Conservation (phyloP, 2,113 vertebrate species). For the Antechinus stuartii region DNA sequence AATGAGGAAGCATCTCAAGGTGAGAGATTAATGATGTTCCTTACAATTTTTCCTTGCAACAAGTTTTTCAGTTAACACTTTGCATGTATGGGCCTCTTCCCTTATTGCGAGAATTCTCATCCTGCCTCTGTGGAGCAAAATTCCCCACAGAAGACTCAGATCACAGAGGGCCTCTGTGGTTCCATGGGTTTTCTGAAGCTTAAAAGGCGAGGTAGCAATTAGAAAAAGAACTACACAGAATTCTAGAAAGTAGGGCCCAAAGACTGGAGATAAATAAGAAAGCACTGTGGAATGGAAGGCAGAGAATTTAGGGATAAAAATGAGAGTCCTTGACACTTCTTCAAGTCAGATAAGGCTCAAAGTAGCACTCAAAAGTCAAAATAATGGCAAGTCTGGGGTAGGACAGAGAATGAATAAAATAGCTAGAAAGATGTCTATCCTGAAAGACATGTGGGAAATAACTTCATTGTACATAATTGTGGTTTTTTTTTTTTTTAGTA, state of each 20-base stretch:
- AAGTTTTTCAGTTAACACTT: not conserved
- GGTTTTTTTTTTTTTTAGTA: conserved; percentile 24
- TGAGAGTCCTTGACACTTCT: conserved; percentile 15
- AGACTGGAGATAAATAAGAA: conserved; percentile 40
- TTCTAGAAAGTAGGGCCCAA: conserved; percentile 32
- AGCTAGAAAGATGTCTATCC: conserved; percentile 10
- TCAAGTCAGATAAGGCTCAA: not conserved
- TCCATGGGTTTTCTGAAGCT: not conserved
- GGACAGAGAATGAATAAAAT: not conserved
- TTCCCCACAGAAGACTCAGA: conserved; percentile 2
- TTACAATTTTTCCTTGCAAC: not conserved
- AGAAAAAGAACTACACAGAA: conserved; percentile 12
- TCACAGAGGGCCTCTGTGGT: not conserved
- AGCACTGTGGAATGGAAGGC: conserved; percentile 12
- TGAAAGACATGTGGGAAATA: conserved; percentile 7
- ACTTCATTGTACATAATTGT: not conserved
- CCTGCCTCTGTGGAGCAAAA: not conserved
- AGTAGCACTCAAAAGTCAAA: not conserved
- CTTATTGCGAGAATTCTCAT: conserved; percentile 8
- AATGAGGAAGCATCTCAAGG: conserved; percentile 33
- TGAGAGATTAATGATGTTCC: not conserved
- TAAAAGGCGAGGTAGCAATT: not conserved
- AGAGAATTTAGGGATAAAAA: conserved; percentile 45
- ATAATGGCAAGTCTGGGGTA: not conserved
- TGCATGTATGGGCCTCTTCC: not conserved